Evolutionary conservation across 2,888 invertebrate genomes (phyloP).

Genomic region (Xylocampa areola): DNA sequence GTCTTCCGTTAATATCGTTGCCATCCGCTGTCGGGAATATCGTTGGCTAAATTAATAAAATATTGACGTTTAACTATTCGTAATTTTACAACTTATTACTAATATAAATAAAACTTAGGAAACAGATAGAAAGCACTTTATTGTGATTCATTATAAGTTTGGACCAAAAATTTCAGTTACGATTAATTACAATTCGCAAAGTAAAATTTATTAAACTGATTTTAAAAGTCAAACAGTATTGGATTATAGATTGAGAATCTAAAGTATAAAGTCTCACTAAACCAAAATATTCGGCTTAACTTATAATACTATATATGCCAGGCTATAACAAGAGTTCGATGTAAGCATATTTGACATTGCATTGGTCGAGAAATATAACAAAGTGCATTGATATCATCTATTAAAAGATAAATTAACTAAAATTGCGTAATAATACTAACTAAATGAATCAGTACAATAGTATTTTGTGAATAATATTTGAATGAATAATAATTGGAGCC

Average conservation of each 20-base stretch:
- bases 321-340: constrained; percentile 6
- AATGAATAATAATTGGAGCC: constrained; percentile 3
- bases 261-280: constrained; percentile 11
- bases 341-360: constrained; percentile 18
- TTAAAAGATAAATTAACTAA: constrained; percentile 7
- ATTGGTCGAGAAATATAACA: constrained; percentile 3
- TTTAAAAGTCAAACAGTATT: not conserved
- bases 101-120: constrained; percentile 38
- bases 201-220: not conserved
- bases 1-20: constrained; percentile 82
- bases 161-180: constrained; percentile 7
- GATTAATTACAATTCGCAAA: constrained; percentile 14
- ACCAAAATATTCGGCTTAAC: constrained; percentile 7
- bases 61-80: constrained; percentile 61
- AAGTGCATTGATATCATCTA: constrained; percentile 7
- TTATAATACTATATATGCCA: constrained; percentile 14
- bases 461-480: constrained; percentile 3
- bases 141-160: constrained; percentile 21
- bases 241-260: constrained; percentile 6
- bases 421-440: not conserved
- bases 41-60: constrained; percentile 83
- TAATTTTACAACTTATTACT: constrained; percentile 29
- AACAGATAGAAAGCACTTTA: constrained; percentile 32
- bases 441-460: constrained; percentile 8
- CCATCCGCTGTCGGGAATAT: constrained; percentile 87